phyloP scores from a whole-genome alignment of 2,113 vertebrate genomes.

The Hystrix cristata region DNA sequence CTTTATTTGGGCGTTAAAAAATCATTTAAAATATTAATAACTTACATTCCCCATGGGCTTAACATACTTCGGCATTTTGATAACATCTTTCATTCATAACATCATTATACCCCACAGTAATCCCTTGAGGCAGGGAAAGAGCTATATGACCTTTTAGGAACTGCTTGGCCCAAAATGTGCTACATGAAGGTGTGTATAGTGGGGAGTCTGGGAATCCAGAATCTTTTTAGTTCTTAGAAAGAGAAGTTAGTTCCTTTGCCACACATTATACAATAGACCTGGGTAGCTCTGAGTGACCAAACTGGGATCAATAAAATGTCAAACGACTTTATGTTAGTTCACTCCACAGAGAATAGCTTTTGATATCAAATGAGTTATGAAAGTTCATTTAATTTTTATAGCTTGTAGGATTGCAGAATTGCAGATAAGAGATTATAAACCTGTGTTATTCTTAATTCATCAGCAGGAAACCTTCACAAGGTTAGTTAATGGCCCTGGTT shows the following conservation, averaged over 20 bases:
- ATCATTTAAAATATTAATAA: background rate
- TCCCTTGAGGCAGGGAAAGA: background rate
- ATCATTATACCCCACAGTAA: background rate
- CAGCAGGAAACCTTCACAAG: background rate
- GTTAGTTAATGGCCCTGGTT: background rate
- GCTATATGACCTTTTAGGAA: background rate
- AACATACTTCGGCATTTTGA: background rate
- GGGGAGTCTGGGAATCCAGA: background rate
- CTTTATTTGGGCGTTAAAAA: background rate
- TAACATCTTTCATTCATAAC: background rate
- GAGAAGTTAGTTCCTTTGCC: background rate
- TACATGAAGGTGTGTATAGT: background rate
- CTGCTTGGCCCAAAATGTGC: background rate
- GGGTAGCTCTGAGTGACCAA: background rate
- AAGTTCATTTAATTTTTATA: background rate
- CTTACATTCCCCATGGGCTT: background rate
- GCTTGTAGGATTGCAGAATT: background rate
- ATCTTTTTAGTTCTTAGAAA: constrained; percentile 4
- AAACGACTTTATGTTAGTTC: background rate
- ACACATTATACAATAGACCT: background rate
- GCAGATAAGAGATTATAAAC: background rate
- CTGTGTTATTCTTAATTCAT: background rate
- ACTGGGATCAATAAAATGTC: background rate
- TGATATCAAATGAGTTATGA: background rate
- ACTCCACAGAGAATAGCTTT: background rate